Evolutionary conservation across 2,888 invertebrate genomes (phyloP), one percentile per base, ranked within the genome.

Genomic region (Isoperla grammatica): DNA sequence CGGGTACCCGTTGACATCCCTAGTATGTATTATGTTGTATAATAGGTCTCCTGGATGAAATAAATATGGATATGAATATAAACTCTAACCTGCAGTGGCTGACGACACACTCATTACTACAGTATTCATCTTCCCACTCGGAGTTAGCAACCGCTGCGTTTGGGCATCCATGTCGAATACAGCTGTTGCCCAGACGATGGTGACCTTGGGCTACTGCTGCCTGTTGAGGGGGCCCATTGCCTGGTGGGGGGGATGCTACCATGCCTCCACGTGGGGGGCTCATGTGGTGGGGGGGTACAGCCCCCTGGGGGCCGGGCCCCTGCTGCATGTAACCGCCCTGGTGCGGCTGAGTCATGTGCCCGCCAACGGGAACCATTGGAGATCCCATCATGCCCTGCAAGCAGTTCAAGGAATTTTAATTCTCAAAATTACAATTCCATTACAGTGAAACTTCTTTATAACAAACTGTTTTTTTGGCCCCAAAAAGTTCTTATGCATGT

Each of bases 71-170:
- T n/a, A n/a, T n/a, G n/a, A n/a, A n/a, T n/a, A n/a, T n/a, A n/a
- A n/a, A 29, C 8, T 45, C 46, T 64, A 73, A 86, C 86, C 93
- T 88, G 86, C 95, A 95, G 77, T 96, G 95, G 75, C 88, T 90
- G 74, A 95, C 92, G 65, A 95, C 95, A 78, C 95, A 96, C 76
- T 95, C 94, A 77, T 94, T 95, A 77, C 94, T 93, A 80, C 95
- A 96, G 76, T 95, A 96, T 75, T 95, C 95, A 74, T 92, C 92
- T 75, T 95, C 95, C 95, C 95, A 95, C 76, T 94, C 94, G 65
- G 88, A 87, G 78, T 90, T 94, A 66, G 91, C 85, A 69, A 94
- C 87, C 65, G 95, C 93, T 46, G 87, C 86, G 77, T 95, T 95
- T 65, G 86, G 86, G 76, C 95, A 96, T 67, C 94, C 94, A 70